Conservation (phyloP, 35 echinoderm and acorn worm genomes). For the Amphiura filiformis region DNA sequence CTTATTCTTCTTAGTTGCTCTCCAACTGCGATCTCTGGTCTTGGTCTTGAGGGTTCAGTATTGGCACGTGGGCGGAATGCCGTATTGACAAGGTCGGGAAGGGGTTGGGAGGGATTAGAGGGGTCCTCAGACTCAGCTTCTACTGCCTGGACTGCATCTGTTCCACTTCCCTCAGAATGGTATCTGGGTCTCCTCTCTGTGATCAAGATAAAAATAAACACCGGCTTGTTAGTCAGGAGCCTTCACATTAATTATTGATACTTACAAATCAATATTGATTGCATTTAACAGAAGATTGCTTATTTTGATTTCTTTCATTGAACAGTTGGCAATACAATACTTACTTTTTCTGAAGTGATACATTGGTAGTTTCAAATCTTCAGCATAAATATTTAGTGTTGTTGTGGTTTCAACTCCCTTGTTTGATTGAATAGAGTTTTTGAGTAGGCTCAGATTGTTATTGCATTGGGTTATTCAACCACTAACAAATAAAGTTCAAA, state of each 20-base stretch:
- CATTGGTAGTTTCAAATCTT: no score
- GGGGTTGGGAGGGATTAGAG: background rate
- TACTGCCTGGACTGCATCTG: slow-evolving; percentile 13
- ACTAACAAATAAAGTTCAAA: background rate
- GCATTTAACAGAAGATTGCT: no score
- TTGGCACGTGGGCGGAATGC: slow-evolving; percentile 59
- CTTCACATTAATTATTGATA: background rate
- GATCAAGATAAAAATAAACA: background rate
- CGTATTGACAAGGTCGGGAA: slow-evolving; percentile 61
- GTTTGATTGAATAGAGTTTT: background rate
- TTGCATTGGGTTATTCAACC: slow-evolving; percentile 10
- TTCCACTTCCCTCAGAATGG: slow-evolving; percentile 51
- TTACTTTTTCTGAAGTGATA: no score
- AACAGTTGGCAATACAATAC: no score
- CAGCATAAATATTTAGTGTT: no score
- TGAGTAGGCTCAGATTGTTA: background rate
- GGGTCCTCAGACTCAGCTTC: slow-evolving; percentile 20
- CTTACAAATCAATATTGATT: background rate
- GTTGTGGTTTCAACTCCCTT: no score
- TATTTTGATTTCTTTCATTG: no score
- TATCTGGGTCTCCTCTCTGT: slow-evolving; percentile 21
- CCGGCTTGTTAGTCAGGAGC: background rate
- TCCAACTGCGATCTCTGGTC: slow-evolving; percentile 49
- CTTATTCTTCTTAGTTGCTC: slow-evolving; percentile 62
- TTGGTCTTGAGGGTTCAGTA: slow-evolving; percentile 50